Conservation (phyloP, 2,113 vertebrate genomes). For the Crocuta crocuta region DNA sequence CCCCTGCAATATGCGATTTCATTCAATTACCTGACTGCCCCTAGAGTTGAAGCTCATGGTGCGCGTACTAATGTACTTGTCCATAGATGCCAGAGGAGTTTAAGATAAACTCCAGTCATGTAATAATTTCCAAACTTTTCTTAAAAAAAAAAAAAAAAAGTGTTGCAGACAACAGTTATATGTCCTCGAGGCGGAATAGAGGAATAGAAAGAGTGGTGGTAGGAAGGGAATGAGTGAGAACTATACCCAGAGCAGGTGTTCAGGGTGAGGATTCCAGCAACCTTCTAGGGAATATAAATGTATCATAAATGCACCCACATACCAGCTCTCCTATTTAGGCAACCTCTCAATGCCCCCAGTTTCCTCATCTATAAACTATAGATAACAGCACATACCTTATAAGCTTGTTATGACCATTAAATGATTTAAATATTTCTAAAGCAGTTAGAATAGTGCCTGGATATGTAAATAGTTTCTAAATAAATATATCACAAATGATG, state of each 20-base stretch:
- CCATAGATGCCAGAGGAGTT: background rate
- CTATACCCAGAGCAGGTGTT: background rate
- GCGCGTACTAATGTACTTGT: background rate
- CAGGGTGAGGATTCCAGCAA: background rate
- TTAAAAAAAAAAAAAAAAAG: background rate
- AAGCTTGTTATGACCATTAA: background rate
- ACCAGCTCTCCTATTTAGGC: background rate
- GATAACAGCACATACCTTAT: background rate
- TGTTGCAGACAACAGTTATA: background rate
- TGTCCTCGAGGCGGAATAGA: background rate
- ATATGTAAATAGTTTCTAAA: background rate
- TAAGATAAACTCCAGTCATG: background rate
- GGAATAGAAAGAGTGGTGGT: background rate
- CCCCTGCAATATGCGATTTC: background rate
- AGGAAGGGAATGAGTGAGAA: background rate
- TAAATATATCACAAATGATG: conserved; percentile 26
- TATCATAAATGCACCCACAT: background rate
- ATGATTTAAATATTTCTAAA: conserved; percentile 29
- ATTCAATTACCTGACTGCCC: background rate
- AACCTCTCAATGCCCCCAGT: background rate
- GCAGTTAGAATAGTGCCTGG: background rate
- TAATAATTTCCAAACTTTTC: background rate
- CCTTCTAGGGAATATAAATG: background rate
- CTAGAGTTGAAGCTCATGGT: background rate
- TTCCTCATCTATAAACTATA: background rate